Evolutionary conservation across 2,797 vertebrate genomes (phyloP), one percentile per base, ranked within the genome.

Genomic region (Lepus townsendii): DNA sequence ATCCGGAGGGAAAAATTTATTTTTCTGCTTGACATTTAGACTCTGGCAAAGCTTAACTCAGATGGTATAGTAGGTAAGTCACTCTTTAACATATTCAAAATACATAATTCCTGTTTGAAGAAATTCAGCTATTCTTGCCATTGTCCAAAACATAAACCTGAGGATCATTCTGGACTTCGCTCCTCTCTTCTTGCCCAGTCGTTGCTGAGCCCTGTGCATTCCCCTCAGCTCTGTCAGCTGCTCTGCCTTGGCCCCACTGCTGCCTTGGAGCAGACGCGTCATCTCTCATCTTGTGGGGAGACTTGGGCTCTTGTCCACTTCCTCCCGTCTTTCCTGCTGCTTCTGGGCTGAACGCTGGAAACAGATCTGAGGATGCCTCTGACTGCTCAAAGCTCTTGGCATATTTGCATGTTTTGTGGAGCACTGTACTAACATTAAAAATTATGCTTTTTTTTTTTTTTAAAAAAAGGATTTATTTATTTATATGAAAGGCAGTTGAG

Each of bases 351-450:
- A 66, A 52, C 50, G 42, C 63, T 14, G 1, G 78, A 94, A 91
- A 86, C 50, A 69, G 32, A 38, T 82, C 71, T 71, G 30, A 66
- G 77, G 54, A 66, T 72, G n/a, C 35, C 7, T 62, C 5, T 4
- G 83, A 30, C 62, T 83, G 57, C 80, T 91, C 72, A 86, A 66
- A 92, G 77, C 77, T 47, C 83, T 69, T 54, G 35, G 27, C 63
- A 85, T 42, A 63, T 93, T 82, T 88, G 78, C 35, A 92, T 87
- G 26, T 96, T 77, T 94, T 82, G 26, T 80, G 69, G 54, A 82
- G 80, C 12, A 71, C 24, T 85, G 3, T 38, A 1, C 75, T 84
- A 84, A 77, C 72, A 30, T 63, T 76, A 88, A 52, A 87, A 88
- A 32, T 5, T 3, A 19, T 62, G n/a, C 85, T 85, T 75, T 96